Evolutionary conservation across 1,140 invertebrate genomes (phyloP), one percentile per base, ranked within the genome.

Genomic region (Brachionus paranguensis): DNA sequence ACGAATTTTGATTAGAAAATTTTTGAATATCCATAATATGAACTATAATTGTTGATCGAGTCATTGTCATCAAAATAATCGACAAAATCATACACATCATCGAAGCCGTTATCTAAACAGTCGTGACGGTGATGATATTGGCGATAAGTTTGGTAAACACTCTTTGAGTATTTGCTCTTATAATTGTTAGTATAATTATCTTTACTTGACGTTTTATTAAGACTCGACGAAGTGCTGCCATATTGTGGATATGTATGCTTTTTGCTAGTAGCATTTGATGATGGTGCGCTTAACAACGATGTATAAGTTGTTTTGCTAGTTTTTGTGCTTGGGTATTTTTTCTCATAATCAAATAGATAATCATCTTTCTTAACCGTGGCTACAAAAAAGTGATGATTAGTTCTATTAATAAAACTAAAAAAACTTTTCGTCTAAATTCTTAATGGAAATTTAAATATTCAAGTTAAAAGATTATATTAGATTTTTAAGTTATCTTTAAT

Each of bases 21-120:
- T 72, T 43, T 72, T 43, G 68, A 43, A 72, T 72, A 72, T 41
- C 37, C 68, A 43, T 72, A 72, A 72, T 72, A 72, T 41, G 68
- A 41, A 72, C 14, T 72, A 11, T 43, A 72, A 17, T 37, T 41
- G 68, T 37, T 37, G n/a, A 37, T 41, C 65, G 65, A 41, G 37
- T 72, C 68, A 45, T 20, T 20, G 17, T 72, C 68, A 17, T 72
- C 68, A 20, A 72, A 41, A 41, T 72, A 72, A 72, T 72, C 68
- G 37, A 43, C 29, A 72, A 37, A 72, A 72, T 72, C 68, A 72
- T 72, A 72, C 10, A 17, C 68, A 72, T 72, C 68, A 72, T 41
- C 33, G 10, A 68, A 33, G 12, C 65, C 65, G 65, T 68, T 68
- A 43, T 72, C 68, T 72, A 72, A 72, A 72, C 68, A 72, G 37